These are phyloP conservation scores for Anas acuta DNA, from an alignment of 2,797 vertebrate genomes.

Conservation along the genomic window DNA sequence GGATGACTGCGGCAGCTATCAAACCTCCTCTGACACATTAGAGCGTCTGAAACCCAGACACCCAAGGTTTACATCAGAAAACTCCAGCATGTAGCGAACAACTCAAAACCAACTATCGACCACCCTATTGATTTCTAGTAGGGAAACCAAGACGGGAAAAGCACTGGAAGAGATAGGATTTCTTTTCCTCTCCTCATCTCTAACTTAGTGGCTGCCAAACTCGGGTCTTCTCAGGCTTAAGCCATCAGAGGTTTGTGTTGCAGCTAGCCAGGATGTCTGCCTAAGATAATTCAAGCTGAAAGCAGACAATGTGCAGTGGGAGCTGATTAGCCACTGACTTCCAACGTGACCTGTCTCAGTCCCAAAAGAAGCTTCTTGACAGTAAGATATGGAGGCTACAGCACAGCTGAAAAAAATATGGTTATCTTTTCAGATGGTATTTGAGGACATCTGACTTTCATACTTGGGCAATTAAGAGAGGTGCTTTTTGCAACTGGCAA, in stretches of 20 bases:
- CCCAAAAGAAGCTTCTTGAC: constrained; percentile 70
- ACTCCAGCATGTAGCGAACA: constrained; percentile 79
- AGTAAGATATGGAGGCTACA: constrained; percentile 35
- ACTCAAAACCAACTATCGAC: constrained; percentile 86
- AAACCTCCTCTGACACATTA: constrained; percentile 77
- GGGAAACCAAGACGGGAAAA: constrained; percentile 79
- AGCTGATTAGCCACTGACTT: constrained; percentile 75
- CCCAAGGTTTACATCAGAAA: constrained; percentile 79
- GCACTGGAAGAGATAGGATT: constrained; percentile 83
- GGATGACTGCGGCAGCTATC: constrained; percentile 74
- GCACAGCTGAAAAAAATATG: constrained; percentile 19
- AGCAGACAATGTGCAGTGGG: constrained; percentile 72
- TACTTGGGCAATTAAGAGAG: not conserved
- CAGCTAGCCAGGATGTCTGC: constrained; percentile 84
- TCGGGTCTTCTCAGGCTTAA: constrained; percentile 72
- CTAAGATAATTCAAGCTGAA: constrained; percentile 82
- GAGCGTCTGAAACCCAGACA: constrained; percentile 77
- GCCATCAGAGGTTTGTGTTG: constrained; percentile 75
- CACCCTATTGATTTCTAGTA: constrained; percentile 81
- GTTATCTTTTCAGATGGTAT: constrained; percentile 43
- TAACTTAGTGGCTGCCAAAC: constrained; percentile 75
- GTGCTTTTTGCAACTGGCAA: not conserved
- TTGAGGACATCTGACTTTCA: constrained; percentile 40
- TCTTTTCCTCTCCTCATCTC: constrained; percentile 74
- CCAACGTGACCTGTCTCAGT: constrained; percentile 69